These are phyloP conservation scores for Druceiella hillmani DNA, from an alignment of 2,888 invertebrate species.

Conservation along the genomic window DNA sequence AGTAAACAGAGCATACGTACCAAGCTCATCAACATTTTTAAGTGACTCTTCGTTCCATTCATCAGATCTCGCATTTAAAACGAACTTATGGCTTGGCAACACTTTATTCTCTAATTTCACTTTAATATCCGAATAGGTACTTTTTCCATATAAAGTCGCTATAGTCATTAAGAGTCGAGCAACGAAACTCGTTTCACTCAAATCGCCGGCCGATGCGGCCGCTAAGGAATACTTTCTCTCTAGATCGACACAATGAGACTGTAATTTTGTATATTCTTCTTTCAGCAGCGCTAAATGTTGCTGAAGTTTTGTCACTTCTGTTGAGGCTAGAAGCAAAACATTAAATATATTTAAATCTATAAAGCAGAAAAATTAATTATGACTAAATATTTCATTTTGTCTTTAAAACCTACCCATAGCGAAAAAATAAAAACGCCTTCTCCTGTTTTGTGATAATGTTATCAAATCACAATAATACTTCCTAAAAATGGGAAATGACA, in stretches of 20 bases:
- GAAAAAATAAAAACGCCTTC: no score
- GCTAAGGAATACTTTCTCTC: conserved; percentile 80
- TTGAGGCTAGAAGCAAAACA: conserved; percentile 45
- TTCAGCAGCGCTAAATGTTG: conserved; percentile 81
- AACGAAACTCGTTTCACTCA: conserved; percentile 77
- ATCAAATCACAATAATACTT: no score
- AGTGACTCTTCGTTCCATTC: conserved; percentile 77
- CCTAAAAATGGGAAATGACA: no score
- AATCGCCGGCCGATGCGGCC: conserved; percentile 60
- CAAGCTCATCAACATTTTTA: conserved; percentile 60
- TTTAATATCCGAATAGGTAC: conserved; percentile 75
- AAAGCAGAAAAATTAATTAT: no score
- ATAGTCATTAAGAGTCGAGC: conserved; percentile 75
- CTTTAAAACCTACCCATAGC: no score
- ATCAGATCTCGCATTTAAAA: conserved; percentile 81
- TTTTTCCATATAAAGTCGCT: conserved; percentile 74
- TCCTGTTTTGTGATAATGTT: no score
- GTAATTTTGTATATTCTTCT: conserved; percentile 88
- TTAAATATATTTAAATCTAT: no score
- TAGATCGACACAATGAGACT: conserved; percentile 72
- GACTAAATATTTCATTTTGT: no score
- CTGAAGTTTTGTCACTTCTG: conserved; percentile 64
- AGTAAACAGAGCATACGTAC: no score
- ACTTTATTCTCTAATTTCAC: conserved; percentile 67
- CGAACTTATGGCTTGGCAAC: conserved; percentile 84